A percentile compares a stretch with the other conserved stretches of the same genome.
These are phyloP conservation scores for Microcebus murinus DNA, from an alignment of 2,113 vertebrate species.

Conservation along the genomic window DNA sequence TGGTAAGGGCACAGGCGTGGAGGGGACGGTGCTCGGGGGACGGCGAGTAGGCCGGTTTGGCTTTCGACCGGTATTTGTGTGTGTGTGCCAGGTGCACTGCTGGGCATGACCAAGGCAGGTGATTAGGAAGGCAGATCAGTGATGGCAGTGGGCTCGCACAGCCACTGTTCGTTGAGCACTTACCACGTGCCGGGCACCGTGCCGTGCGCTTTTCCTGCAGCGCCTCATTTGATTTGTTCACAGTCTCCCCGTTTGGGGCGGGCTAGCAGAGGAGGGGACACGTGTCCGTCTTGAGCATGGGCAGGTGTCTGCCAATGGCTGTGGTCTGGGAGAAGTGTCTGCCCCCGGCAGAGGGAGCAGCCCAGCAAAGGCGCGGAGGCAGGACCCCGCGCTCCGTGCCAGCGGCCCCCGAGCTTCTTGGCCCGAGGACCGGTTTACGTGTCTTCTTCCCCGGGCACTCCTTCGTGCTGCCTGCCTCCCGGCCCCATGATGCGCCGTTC, in stretches of 20 bases:
- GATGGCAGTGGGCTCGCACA: not conserved
- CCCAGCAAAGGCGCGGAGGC: not conserved
- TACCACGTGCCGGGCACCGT: rapidly evolving
- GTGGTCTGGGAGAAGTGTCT: not conserved
- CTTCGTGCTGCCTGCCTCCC: not conserved
- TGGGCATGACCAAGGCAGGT: not conserved
- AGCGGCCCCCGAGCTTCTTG: no score
- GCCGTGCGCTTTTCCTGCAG: not conserved
- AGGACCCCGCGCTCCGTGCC: not conserved
- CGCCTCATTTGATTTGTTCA: not conserved
- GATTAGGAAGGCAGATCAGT: no score
- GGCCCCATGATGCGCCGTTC: not conserved
- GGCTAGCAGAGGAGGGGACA: not conserved
- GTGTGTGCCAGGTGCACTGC: not conserved
- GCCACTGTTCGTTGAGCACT: not conserved
- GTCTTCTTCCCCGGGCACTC: not conserved
- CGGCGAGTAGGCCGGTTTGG: not conserved
- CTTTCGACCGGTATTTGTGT: not conserved
- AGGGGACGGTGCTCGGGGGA: not conserved
- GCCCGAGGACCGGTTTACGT: no score
- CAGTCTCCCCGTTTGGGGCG: not conserved
- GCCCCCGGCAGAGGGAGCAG: not conserved
- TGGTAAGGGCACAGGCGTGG: no score
- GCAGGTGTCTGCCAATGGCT: not conserved
- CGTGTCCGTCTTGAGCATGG: not conserved